These are phyloP conservation scores for Pachycephala philippinensis DNA, from an alignment of 2,113 vertebrate species.

Conservation along the genomic window DNA sequence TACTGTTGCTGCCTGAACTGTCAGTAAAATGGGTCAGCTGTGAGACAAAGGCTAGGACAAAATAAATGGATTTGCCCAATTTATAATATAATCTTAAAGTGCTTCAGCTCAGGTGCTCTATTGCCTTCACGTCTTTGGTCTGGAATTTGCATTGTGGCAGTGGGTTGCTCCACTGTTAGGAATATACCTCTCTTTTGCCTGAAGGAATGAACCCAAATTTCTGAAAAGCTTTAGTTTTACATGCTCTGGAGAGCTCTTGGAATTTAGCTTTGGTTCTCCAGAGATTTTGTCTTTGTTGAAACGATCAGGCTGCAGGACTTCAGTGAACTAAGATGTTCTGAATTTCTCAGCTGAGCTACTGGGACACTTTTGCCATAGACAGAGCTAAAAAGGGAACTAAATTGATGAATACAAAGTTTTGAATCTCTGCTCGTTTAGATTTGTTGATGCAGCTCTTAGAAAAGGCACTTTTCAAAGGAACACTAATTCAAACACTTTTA, in stretches of 20 bases:
- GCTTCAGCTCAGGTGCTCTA: background rate
- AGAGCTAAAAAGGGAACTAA: background rate
- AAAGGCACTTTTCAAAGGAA: background rate
- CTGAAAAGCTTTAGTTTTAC: background rate
- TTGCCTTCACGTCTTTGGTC: background rate
- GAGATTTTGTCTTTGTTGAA: background rate
- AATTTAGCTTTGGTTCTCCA: background rate
- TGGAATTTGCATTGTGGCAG: background rate
- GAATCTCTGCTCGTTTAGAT: background rate
- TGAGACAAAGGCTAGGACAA: background rate
- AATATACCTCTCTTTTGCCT: background rate
- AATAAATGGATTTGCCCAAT: background rate
- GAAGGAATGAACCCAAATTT: background rate
- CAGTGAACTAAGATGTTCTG: background rate
- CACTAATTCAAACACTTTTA: background rate
- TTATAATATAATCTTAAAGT: background rate
- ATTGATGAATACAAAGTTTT: background rate
- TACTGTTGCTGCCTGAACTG: background rate
- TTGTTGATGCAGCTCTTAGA: background rate
- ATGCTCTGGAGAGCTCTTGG: background rate
- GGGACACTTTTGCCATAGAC: background rate
- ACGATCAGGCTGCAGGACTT: background rate
- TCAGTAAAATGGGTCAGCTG: background rate
- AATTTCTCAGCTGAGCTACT: background rate
- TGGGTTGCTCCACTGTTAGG: background rate